phyloP scores from a whole-genome alignment of 2,888 invertebrate genomes.

The Tanypteryx hageni region DNA sequence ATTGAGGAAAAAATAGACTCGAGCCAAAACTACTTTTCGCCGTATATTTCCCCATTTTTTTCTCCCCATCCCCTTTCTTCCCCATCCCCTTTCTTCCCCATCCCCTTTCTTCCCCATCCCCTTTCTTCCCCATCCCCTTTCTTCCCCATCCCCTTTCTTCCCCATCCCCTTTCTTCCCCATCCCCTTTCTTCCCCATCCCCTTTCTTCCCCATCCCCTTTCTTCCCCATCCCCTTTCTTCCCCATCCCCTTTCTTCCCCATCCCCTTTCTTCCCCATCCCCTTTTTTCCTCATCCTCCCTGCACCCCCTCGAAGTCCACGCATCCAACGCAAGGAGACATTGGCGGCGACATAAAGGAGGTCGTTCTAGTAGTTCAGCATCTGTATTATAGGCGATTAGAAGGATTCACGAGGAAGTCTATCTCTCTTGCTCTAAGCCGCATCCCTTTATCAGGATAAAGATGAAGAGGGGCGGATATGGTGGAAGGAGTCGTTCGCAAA shows the following conservation, averaged over 20 bases:
- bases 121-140: too few species aligned
- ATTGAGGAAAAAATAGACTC: background rate
- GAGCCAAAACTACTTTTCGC: background rate
- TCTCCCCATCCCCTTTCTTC: too few species aligned
- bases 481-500: background rate
- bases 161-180: too few species aligned
- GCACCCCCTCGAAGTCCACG: background rate
- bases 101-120: too few species aligned
- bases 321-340: background rate
- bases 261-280: too few species aligned
- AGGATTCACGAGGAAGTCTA: background rate
- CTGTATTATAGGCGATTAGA: conserved; percentile 19
- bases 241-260: too few species aligned
- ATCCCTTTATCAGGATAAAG: background rate
- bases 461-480: background rate
- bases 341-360: background rate
- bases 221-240: too few species aligned
- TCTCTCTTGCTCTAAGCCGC: background rate
- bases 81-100: too few species aligned
- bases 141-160: too few species aligned
- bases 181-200: too few species aligned
- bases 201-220: too few species aligned
- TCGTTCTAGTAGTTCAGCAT: background rate
- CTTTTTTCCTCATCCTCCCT: too few species aligned
- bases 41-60: background rate